A percentile compares a stretch with the other conserved stretches of the same genome.
Evolutionary conservation across 2,113 vertebrate genomes (phyloP).

Genomic region (Crotalus helleri): DNA sequence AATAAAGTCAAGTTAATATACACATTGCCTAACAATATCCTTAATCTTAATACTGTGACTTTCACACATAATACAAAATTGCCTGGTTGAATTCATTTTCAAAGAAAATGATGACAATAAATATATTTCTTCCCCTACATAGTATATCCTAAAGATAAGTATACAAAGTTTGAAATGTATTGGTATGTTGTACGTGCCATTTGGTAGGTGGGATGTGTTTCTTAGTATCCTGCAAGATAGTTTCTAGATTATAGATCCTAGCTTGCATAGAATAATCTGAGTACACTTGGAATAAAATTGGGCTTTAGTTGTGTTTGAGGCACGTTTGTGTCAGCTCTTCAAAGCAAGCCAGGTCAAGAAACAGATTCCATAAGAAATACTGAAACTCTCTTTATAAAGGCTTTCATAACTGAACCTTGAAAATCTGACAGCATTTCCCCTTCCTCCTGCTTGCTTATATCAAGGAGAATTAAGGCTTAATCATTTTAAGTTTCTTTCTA

Average conservation of each 20-base stretch:
- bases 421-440: not conserved
- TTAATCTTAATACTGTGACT: slow-evolving; percentile 54
- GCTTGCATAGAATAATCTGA: not conserved
- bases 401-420: not conserved
- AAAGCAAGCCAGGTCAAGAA: not conserved
- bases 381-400: not conserved
- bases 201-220: not conserved
- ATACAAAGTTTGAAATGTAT: not conserved
- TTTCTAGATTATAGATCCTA: not conserved
- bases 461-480: not conserved
- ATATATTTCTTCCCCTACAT: not conserved
- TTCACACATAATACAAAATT: slow-evolving; percentile 40
- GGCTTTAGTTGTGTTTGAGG: not conserved
- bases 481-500: not conserved
- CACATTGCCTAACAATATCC: slow-evolving; percentile 60
- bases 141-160: not conserved
- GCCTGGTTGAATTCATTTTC: slow-evolving; percentile 42
- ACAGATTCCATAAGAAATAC: not conserved
- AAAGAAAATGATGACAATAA: slow-evolving; percentile 57
- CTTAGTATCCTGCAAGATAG: not conserved
- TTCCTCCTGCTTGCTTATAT: not conserved
- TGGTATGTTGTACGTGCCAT: not conserved
- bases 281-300: not conserved
- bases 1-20: slow-evolving; percentile 3
- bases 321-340: not conserved